Evolutionary conservation across 2,113 vertebrate genomes (phyloP).

Genomic region (Petrocephalus zakoni): DNA sequence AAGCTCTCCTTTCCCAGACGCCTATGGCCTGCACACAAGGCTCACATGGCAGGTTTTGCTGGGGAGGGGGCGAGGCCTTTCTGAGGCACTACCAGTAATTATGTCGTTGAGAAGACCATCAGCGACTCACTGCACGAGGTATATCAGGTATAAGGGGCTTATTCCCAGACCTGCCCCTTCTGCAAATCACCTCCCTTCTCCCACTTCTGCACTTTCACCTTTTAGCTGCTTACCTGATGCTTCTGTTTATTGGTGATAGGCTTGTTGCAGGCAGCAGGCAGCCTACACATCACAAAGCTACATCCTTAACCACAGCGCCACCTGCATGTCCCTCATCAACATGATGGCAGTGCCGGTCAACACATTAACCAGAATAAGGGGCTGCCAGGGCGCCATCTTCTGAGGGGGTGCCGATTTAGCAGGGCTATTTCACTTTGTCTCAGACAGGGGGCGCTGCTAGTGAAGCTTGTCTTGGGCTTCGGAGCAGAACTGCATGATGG

Average conservation of each 20-base stretch:
- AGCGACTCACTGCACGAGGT: background rate
- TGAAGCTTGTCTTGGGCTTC: background rate
- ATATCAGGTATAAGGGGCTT: background rate
- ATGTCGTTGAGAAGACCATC: background rate
- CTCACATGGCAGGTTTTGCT: background rate
- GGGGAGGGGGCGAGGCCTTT: background rate
- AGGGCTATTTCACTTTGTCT: too few relatives aligned
- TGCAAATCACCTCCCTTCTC: background rate
- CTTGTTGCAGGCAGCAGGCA: background rate
- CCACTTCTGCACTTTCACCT: background rate
- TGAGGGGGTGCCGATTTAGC: too few relatives aligned
- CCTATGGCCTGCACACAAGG: background rate
- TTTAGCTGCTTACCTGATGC: background rate
- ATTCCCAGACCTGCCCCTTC: background rate
- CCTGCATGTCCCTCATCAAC: background rate
- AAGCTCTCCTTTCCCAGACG: background rate
- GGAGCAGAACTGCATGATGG: background rate
- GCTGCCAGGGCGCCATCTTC: background rate
- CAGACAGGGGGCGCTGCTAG: background rate
- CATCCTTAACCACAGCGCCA: background rate
- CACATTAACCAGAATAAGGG: background rate
- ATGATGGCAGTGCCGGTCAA: background rate
- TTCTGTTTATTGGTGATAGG: background rate
- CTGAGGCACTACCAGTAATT: background rate
- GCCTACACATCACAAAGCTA: background rate